phyloP scores from a whole-genome alignment of 2,113 vertebrate genomes.

The Spea bombifrons region DNA sequence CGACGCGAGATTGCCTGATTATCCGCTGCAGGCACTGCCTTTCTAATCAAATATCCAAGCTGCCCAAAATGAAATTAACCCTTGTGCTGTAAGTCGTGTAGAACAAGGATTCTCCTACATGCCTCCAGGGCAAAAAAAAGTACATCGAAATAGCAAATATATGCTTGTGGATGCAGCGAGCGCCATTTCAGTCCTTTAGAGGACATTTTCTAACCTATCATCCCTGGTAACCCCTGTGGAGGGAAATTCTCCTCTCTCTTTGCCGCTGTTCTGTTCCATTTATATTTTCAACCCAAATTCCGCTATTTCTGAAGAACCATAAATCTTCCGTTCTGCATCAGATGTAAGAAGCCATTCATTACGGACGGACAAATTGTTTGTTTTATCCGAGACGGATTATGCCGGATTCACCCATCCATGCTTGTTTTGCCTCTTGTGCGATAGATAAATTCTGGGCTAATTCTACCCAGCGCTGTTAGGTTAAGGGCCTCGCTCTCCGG shows the following conservation, averaged over 20 bases:
- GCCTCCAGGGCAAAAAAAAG: no score
- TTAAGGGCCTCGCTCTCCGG: no score
- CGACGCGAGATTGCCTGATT: constrained; percentile 1
- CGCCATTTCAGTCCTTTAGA: no score
- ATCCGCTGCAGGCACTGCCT: neutral
- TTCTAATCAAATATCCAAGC: neutral
- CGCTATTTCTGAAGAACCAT: neutral
- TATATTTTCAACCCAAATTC: neutral
- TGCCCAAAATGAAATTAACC: neutral
- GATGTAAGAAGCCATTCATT: neutral
- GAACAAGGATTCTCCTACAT: no score
- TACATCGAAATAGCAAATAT: no score
- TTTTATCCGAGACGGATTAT: neutral
- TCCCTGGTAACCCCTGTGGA: no score
- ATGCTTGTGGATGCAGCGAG: no score
- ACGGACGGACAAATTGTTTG: neutral
- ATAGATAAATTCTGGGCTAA: neutral
- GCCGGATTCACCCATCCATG: neutral
- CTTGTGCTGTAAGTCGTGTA: neutral
- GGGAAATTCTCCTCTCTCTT: no score
- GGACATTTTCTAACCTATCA: no score
- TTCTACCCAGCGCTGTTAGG: no score
- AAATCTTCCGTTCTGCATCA: neutral
- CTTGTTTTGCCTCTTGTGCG: neutral
- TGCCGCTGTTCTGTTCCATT: neutral